Evolutionary conservation across 1,140 invertebrate genomes (phyloP), one percentile per base, ranked within the genome.

Genomic region (Anthonomus grandis): DNA sequence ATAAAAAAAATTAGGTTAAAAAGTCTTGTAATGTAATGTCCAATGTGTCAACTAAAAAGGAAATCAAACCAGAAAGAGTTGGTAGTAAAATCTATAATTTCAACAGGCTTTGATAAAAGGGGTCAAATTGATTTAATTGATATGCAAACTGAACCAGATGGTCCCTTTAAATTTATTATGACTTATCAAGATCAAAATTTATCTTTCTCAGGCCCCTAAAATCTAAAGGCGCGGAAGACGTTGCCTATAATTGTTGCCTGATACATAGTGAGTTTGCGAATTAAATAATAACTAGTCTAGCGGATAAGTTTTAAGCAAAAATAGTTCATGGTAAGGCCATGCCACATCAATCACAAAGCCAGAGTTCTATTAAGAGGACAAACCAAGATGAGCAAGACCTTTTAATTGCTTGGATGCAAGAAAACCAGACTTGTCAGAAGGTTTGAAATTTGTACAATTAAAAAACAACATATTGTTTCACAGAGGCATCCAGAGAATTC

Each of bases 101-200:
- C 15, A 13, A 39, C 37, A 9, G 37, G 15, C 9, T 39, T 9
- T 39, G 17, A 39, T 61, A 24, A 10, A n/a, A 58, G 63, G 25
- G 65, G 61, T 31, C 67, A 73, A 62, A 46, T 70, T 10, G 68
- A 74, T 57, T 47, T 70, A n/a, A 70, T 70, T 9, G 64, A 71
- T 37, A 38, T 62, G 41, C 37, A 39, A 39, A 9, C 15, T 31
- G 27, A 31, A 31, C 27, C 27, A n/a, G n/a, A 31, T 8, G 27
- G 27, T 31, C 27, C 27, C 27, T 31, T 8, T 31, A 31, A 31
- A 31, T 31, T 31, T 31, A 31, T 31, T 31, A 31, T 31, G 27
- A 31, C 6, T 31, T 31, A 31, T n/a, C n/a, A 31, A 8, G n/a
- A 31, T 8, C 27, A 31, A 31, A 6, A 31, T 31, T 6, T n/a